These are phyloP conservation scores for Stenurella melanura DNA, from an alignment of 2,888 invertebrate species.

Conservation along the genomic window DNA sequence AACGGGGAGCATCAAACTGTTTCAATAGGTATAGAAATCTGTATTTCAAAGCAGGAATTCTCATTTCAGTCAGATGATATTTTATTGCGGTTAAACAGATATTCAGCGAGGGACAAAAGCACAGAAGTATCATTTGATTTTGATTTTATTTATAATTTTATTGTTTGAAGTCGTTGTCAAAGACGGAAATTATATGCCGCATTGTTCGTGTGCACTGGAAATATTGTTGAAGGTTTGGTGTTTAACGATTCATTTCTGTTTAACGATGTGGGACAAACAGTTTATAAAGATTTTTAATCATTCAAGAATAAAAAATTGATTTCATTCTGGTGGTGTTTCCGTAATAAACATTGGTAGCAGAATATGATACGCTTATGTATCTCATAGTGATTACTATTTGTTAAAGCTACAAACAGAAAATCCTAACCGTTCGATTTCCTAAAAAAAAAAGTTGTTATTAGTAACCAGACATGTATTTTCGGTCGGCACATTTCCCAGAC, in stretches of 20 bases:
- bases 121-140: slow-evolving; percentile 20
- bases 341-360: too few species aligned
- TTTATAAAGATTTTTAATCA: too few species aligned
- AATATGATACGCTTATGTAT: too few species aligned
- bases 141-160: slow-evolving; percentile 29
- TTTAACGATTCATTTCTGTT: not conserved
- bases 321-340: too few species aligned
- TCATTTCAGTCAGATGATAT: slow-evolving; percentile 29
- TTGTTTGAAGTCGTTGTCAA: slow-evolving; percentile 15
- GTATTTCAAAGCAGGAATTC: slow-evolving; percentile 35
- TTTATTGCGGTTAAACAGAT: slow-evolving; percentile 32
- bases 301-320: too few species aligned
- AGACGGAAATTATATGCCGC: slow-evolving; percentile 1
- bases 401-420: too few species aligned
- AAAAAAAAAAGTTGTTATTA: too few species aligned
- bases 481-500: too few species aligned
- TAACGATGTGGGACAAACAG: not conserved
- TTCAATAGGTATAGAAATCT: slow-evolving; percentile 36
- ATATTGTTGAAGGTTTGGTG: not conserved
- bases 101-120: slow-evolving; percentile 16
- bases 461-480: too few species aligned
- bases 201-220: not conserved
- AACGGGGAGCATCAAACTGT: slow-evolving; percentile 18
- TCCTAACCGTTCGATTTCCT: too few species aligned
- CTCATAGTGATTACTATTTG: too few species aligned